Conservation (phyloP, 2,113 vertebrate genomes). For the Pachypanchax playfairii region DNA sequence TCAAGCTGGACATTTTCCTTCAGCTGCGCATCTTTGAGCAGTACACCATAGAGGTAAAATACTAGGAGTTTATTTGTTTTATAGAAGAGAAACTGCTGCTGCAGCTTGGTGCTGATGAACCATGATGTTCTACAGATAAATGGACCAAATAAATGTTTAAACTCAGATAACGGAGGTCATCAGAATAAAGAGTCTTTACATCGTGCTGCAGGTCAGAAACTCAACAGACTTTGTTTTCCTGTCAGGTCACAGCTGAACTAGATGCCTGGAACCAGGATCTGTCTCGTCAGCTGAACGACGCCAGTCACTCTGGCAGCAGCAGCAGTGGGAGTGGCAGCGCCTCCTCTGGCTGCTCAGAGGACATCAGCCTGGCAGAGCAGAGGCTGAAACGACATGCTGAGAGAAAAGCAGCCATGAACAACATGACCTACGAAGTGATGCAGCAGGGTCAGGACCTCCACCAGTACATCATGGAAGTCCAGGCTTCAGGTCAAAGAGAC, state of each 20-base stretch:
- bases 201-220: too few relatives aligned
- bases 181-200: too few relatives aligned
- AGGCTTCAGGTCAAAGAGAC: constrained; percentile 88
- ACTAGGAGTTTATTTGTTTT: not conserved
- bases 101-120: too few relatives aligned
- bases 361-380: constrained; percentile 91
- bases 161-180: too few relatives aligned
- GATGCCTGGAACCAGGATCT: constrained; percentile 98
- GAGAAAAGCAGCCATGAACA: constrained; percentile 94
- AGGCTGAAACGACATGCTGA: constrained; percentile 93
- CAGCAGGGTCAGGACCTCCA: constrained; percentile 98
- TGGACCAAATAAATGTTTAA: too few relatives aligned
- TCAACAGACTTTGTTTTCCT: accelerated
- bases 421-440: constrained; percentile 98
- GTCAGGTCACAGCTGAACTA: constrained; percentile 92
- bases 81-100: too few relatives aligned
- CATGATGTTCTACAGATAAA: too few relatives aligned
- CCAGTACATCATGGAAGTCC: constrained; percentile 99
- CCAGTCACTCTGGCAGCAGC: constrained; percentile 43
- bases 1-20: constrained; percentile 97
- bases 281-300: constrained; percentile 82
- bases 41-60: constrained; percentile 94
- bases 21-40: constrained; percentile 97
- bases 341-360: constrained; percentile 78
- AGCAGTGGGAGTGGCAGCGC: constrained; percentile 21